Evolutionary conservation across 2,888 invertebrate genomes (phyloP).

Genomic region (Unio delphinus): DNA sequence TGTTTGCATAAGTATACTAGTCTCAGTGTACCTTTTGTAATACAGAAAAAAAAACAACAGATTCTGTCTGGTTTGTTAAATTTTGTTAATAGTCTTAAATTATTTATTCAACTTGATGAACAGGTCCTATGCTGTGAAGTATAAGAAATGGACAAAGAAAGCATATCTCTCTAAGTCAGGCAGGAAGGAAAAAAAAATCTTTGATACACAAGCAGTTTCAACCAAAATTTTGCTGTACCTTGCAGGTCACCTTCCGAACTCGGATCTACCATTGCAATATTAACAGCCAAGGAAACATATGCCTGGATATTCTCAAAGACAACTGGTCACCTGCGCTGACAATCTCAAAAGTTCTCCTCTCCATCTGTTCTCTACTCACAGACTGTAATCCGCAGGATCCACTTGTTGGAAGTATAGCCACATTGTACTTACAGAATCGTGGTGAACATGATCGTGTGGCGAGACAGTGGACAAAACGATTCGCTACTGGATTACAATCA

Average conservation of each 20-base stretch:
- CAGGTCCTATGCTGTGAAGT: no score
- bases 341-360: constrained; percentile 96
- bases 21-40: no score
- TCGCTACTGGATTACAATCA: constrained; percentile 78
- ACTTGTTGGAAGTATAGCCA: constrained; percentile 96
- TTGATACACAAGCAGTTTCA: not conserved
- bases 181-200: no score
- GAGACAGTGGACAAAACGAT: constrained; percentile 98
- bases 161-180: no score
- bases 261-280: constrained; percentile 99
- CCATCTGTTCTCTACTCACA: constrained; percentile 97
- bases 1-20: no score
- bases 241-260: constrained; percentile 84
- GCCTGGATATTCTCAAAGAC: constrained; percentile 97
- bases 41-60: no score
- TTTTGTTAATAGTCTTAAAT: no score
- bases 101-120: no score
- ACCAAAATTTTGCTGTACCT: constrained; percentile 5
- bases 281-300: constrained; percentile 98
- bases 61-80: no score
- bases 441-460: constrained; percentile 99
- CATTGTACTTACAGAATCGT: constrained; percentile 96
- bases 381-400: constrained; percentile 99
- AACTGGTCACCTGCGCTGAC: constrained; percentile 99
- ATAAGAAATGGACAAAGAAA: no score